These are phyloP conservation scores for Ptilorrhoa leucosticta DNA, from an alignment of 2,113 vertebrate genomes.

Conservation along the genomic window DNA sequence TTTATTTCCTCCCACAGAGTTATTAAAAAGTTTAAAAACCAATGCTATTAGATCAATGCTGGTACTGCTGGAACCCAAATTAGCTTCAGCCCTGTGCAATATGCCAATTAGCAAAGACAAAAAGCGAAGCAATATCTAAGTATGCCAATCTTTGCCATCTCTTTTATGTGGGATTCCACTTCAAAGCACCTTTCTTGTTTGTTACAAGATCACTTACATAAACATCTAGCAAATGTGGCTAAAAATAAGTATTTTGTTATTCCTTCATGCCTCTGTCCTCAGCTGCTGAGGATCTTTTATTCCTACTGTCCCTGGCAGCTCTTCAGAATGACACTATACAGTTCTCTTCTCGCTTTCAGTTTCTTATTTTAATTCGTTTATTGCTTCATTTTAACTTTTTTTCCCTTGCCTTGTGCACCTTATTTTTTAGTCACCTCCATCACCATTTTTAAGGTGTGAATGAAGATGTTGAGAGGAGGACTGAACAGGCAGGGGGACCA, in stretches of 20 bases:
- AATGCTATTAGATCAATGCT: not conserved
- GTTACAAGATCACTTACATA: conserved; percentile 8
- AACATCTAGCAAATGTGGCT: not conserved
- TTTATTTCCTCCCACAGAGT: not conserved
- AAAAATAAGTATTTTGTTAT: conserved; percentile 21
- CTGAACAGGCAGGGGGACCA: not conserved
- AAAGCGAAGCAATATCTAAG: not conserved
- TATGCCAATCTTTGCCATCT: not conserved
- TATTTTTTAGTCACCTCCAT: not conserved
- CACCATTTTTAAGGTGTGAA: not conserved
- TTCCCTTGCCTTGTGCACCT: not conserved
- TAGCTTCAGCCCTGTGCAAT: not conserved
- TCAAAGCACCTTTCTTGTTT: conserved; percentile 9
- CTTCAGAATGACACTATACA: not conserved
- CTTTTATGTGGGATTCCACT: conserved; percentile 9
- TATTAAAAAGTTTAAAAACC: not conserved
- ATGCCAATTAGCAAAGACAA: not conserved
- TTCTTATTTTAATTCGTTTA: not conserved
- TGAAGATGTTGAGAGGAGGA: not conserved
- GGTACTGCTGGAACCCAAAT: not conserved
- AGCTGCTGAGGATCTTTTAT: not conserved
- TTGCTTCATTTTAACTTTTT: not conserved
- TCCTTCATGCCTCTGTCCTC: not conserved
- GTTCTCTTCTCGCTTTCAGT: not conserved
- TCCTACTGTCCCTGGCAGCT: not conserved